Conservation (phyloP, 2,888 invertebrate genomes). For the Anaspis maculata region DNA sequence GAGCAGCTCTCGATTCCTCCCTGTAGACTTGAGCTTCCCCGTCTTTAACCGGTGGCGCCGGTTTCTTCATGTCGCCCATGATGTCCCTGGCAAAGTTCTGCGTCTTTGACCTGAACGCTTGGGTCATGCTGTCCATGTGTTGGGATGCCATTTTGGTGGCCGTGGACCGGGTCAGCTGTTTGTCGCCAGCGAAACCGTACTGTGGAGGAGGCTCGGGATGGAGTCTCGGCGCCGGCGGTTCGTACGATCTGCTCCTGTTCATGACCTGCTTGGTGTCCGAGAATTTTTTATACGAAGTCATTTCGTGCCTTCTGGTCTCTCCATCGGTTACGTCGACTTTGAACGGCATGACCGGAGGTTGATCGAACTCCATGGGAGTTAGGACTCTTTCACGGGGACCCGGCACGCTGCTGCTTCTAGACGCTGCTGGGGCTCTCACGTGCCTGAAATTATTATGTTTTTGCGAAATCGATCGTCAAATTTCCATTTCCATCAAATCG, state of each 20-base stretch:
- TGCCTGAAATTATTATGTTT: constrained; percentile 52
- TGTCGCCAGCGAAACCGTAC: constrained; percentile 47
- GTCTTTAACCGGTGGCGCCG: constrained; percentile 43
- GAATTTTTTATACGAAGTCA: constrained; percentile 25
- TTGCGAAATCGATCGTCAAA: too few relatives aligned
- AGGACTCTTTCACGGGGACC: constrained; percentile 43
- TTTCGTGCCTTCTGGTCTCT: constrained; percentile 18
- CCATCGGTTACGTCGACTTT: constrained; percentile 22
- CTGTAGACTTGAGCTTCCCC: constrained; percentile 59
- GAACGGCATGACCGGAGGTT: constrained; percentile 43
- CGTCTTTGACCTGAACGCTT: constrained; percentile 58
- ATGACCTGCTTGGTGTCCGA: constrained; percentile 28
- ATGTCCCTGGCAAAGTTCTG: constrained; percentile 60
- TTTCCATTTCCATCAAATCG: too few relatives aligned
- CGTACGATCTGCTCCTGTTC: constrained; percentile 27
- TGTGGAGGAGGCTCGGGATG: constrained; percentile 54
- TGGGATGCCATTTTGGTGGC: constrained; percentile 51
- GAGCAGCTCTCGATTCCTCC: constrained; percentile 60
- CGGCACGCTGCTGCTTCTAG: constrained; percentile 47
- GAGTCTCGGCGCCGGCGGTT: constrained; percentile 27
- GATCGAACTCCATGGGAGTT: constrained; percentile 56
- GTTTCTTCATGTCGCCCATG: constrained; percentile 50
- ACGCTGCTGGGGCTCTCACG: constrained; percentile 49
- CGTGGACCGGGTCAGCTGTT: constrained; percentile 31
- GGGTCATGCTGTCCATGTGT: constrained; percentile 58